phyloP scores from a whole-genome alignment of 1,140 invertebrate genomes.

The Tachypleus tridentatus region DNA sequence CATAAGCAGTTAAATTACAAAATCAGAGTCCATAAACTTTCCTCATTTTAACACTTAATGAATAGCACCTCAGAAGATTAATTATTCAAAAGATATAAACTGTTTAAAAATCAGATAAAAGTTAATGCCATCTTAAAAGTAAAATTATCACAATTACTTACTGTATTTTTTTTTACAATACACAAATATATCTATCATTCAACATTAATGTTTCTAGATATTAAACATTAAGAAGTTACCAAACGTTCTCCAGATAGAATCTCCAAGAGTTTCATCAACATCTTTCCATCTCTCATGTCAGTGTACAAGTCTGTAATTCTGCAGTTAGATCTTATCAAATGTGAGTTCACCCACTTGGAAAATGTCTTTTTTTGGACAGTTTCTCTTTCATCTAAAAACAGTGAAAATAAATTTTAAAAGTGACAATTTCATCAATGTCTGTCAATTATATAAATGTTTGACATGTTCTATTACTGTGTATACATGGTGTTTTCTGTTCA shows the following conservation, averaged over 20 bases:
- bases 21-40: too few relatives aligned
- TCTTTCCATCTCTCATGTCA: slow-evolving; percentile 94
- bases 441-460: too few relatives aligned
- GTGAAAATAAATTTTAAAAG: too few relatives aligned
- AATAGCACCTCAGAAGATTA: slow-evolving; percentile 66
- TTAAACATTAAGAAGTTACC: slow-evolving; percentile 22
- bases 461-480: too few relatives aligned
- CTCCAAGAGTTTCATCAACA: slow-evolving; percentile 91
- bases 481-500: too few relatives aligned
- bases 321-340: slow-evolving; percentile 85
- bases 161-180: too few relatives aligned
- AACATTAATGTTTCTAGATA: neutral
- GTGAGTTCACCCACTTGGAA: slow-evolving; percentile 99
- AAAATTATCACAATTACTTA: slow-evolving; percentile 31
- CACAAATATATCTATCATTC: too few relatives aligned
- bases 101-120: too few relatives aligned
- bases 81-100: neutral
- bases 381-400: slow-evolving; percentile 76
- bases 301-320: slow-evolving; percentile 92
- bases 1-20: too few relatives aligned
- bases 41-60: too few relatives aligned
- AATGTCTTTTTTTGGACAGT: slow-evolving; percentile 99
- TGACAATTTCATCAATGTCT: too few relatives aligned
- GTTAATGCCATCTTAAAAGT: too few relatives aligned
- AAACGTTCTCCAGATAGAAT: slow-evolving; percentile 90